These are phyloP conservation scores for Litoditis marina DNA, from an alignment of 2,888 invertebrate genomes.

Conservation along the genomic window DNA sequence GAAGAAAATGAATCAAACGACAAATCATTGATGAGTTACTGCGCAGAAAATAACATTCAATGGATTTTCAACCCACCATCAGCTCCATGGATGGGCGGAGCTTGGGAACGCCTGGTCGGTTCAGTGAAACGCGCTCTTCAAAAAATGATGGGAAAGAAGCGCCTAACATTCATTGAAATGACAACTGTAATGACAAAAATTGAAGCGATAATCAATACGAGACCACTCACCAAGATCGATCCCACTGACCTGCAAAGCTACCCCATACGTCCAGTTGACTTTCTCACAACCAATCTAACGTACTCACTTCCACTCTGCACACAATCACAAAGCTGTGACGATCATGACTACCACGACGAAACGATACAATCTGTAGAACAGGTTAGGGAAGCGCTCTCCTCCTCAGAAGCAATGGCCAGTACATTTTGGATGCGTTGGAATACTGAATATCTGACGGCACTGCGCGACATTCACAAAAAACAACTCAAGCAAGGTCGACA, in stretches of 20 bases:
- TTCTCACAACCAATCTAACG: neutral
- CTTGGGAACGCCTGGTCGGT: neutral
- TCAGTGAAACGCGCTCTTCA: neutral
- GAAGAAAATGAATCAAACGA: neutral
- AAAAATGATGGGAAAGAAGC: neutral
- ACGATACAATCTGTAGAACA: conserved; percentile 3
- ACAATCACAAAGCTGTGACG: neutral
- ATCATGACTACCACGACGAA: neutral
- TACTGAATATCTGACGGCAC: neutral
- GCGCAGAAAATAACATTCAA: neutral
- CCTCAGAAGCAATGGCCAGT: neutral
- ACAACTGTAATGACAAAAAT: neutral
- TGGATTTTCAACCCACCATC: neutral
- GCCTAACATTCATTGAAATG: neutral
- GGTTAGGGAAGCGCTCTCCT: neutral
- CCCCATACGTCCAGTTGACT: neutral
- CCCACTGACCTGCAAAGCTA: neutral
- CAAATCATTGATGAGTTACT: neutral
- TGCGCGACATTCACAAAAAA: neutral
- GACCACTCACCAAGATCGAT: neutral
- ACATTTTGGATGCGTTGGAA: neutral
- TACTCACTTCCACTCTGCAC: neutral
- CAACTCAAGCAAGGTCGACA: neutral
- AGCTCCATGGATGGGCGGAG: neutral
- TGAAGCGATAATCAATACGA: conserved; percentile 1